Conservation (phyloP, 2,797 vertebrate genomes). For the Novumbra hubbsi region DNA sequence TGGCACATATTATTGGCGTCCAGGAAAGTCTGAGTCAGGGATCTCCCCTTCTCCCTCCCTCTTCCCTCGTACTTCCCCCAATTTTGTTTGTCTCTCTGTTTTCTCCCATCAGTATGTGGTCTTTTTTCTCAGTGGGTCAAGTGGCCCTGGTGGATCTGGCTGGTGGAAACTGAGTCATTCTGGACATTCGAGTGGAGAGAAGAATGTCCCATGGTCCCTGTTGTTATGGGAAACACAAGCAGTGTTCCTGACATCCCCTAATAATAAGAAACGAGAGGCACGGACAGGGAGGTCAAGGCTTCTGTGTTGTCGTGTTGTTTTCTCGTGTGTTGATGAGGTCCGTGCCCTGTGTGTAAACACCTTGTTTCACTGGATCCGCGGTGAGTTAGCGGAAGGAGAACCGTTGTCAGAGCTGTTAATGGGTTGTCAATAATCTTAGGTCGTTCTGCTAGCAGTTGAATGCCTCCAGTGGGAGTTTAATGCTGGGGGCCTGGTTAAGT, state of each 20-base stretch:
- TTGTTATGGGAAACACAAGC: not conserved
- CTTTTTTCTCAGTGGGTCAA: slow-evolving; percentile 3
- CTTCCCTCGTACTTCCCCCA: not conserved
- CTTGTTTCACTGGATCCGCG: not conserved
- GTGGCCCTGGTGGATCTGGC: not conserved
- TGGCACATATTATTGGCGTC: slow-evolving; percentile 26
- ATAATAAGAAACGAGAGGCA: not conserved
- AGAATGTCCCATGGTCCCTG: not conserved
- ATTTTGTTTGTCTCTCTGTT: slow-evolving; percentile 16
- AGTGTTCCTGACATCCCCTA: not conserved
- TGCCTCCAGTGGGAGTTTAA: not conserved
- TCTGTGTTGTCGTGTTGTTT: not conserved
- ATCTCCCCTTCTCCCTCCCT: slow-evolving; percentile 18
- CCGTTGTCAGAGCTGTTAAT: not conserved
- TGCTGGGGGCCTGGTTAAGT: slow-evolving; percentile 2
- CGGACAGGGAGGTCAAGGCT: not conserved
- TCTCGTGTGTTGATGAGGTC: not conserved
- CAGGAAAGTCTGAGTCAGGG: slow-evolving; percentile 56
- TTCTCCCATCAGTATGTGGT: not conserved
- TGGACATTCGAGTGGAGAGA: not conserved
- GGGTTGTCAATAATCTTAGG: not conserved
- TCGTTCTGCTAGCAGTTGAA: not conserved
- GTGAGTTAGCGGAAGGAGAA: not conserved
- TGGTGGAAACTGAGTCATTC: slow-evolving; percentile 19
- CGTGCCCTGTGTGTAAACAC: not conserved